Conservation (phyloP, 2,888 invertebrate genomes). For the Luffia ferchaultella region DNA sequence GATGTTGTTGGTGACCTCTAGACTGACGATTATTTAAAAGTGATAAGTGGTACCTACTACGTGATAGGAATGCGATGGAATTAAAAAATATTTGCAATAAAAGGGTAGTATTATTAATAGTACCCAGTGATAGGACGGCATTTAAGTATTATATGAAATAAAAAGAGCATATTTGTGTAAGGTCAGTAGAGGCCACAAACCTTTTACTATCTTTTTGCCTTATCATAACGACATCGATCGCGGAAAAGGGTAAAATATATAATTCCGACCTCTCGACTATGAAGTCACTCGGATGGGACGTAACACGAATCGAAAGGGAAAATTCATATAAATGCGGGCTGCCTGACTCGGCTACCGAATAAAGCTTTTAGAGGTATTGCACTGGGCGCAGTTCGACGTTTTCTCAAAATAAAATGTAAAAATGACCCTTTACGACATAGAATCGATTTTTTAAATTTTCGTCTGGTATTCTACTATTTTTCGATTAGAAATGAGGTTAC, state of each 20-base stretch:
- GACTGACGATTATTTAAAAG: no score
- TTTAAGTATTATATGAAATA: no score
- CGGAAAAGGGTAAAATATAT: conserved; percentile 15
- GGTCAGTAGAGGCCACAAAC: conserved; percentile 18
- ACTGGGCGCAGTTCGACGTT: neutral
- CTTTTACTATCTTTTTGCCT: conserved; percentile 23
- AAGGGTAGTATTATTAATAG: no score
- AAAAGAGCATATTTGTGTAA: neutral
- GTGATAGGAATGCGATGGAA: no score
- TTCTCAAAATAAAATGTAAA: neutral
- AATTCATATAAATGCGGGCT: conserved; percentile 25
- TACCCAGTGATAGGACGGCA: no score
- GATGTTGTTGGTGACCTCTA: no score
- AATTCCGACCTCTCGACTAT: conserved; percentile 11
- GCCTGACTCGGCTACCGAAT: neutral
- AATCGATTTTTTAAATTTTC: no score
- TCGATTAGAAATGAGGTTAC: no score
- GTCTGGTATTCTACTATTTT: no score
- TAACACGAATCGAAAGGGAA: conserved; percentile 23
- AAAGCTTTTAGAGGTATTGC: neutral
- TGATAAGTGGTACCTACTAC: no score
- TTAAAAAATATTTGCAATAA: no score
- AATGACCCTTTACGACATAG: no score
- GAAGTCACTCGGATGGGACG: conserved; percentile 17
- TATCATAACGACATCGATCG: conserved; percentile 25